Conservation (phyloP, 2,888 invertebrate genomes). For the Polydrusus tereticollis region DNA sequence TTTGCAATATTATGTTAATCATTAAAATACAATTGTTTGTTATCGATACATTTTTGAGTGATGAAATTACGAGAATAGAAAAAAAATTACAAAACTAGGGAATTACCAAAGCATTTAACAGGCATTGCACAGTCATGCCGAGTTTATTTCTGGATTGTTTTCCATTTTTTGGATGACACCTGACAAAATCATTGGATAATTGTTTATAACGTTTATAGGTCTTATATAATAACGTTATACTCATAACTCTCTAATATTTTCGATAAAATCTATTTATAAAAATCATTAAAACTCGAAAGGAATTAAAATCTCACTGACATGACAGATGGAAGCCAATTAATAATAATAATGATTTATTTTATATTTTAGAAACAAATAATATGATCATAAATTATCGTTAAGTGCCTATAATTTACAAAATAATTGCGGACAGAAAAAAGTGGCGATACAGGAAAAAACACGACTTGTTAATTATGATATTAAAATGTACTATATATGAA, state of each 20-base stretch:
- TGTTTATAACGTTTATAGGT: background rate
- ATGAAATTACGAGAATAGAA: too few species aligned
- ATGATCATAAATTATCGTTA: constrained; percentile 39
- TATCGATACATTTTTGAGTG: background rate
- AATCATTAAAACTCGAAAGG: constrained; percentile 21
- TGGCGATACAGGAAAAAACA: constrained; percentile 9
- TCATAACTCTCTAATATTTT: constrained; percentile 11
- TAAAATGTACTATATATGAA: background rate
- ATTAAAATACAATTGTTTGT: background rate
- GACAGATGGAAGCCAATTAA: constrained; percentile 42
- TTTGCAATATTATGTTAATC: constrained; percentile 14
- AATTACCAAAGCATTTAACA: too few species aligned
- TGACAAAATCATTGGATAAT: too few species aligned
- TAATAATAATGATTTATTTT: constrained; percentile 39
- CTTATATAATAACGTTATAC: background rate
- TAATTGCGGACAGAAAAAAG: constrained; percentile 10
- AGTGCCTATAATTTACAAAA: constrained; percentile 40
- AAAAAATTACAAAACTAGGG: too few species aligned
- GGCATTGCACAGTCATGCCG: too few species aligned
- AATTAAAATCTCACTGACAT: constrained; percentile 38
- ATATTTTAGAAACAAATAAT: constrained; percentile 42
- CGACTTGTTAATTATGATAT: constrained; percentile 11
- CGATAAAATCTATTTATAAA: constrained; percentile 24
- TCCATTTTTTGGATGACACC: too few species aligned
- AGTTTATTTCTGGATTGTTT: too few species aligned